Evolutionary conservation across 2,113 vertebrate species (phyloP).

Genomic region (Phodopus roborovskii): DNA sequence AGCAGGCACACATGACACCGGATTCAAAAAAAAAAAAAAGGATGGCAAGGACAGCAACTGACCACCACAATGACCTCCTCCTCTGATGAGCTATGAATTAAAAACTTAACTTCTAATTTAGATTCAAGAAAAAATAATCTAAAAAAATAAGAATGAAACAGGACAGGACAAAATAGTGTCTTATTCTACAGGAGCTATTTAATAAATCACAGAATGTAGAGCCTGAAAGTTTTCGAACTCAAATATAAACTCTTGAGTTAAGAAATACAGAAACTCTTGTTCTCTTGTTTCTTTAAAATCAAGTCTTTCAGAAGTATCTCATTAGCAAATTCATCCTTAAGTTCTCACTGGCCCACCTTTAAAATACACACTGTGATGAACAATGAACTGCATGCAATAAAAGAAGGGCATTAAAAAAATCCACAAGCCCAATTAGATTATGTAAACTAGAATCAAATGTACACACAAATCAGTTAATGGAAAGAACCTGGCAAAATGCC

Average conservation of each 20-base stretch:
- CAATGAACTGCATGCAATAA: background rate
- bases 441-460: slow-evolving; percentile 53
- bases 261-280: background rate
- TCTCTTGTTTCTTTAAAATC: slow-evolving; percentile 29
- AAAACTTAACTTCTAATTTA: background rate
- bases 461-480: slow-evolving; percentile 44
- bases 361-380: slow-evolving; percentile 23
- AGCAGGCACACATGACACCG: background rate
- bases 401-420: slow-evolving; percentile 50
- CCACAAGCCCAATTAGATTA: slow-evolving; percentile 42
- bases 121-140: background rate
- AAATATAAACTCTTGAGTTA: slow-evolving; percentile 39
- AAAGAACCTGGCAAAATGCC: slow-evolving; percentile 38
- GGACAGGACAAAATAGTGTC: background rate
- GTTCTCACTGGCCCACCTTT: background rate
- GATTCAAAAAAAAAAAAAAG: background rate
- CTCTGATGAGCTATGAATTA: background rate
- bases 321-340: slow-evolving; percentile 19
- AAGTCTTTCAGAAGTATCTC: background rate
- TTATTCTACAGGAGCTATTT: slow-evolving; percentile 10
- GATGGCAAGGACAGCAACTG: background rate
- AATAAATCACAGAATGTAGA: background rate
- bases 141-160: slow-evolving; percentile 28
- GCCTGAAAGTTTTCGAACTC: slow-evolving; percentile 47
- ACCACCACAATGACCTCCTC: background rate